Evolutionary conservation across 2,888 invertebrate species (phyloP), one percentile per base, ranked within the genome.

Genomic region (Pinctada fucata): DNA sequence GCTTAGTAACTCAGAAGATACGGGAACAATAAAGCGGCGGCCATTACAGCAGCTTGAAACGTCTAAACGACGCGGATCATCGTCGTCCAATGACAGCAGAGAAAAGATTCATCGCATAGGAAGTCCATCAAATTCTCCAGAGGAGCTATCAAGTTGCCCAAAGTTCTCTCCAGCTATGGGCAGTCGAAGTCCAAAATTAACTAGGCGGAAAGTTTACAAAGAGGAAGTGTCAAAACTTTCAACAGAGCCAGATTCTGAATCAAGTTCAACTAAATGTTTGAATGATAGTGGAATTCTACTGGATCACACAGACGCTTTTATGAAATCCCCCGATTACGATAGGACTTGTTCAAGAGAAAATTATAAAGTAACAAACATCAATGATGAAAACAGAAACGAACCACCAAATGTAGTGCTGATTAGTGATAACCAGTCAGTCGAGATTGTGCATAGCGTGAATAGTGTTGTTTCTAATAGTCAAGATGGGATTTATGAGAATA

Each of bases 11-110:
- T 89, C 89, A 0, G 90, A 90, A 75, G 90, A 91, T 79, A 90
- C 89, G 10, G 91, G 90, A 16, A 91, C 91, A 13, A 91, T 91
- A n/a, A 91, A 91, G 82, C 87, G 90, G 8, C 84, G 90, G 64
- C 89, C 89, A 72, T 48, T 68, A n/a, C 72, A 66, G 31, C 72
- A 72, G n/a, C 50, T 63, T 10, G 73, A 73, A 6, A 65, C 49
- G 58, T 13, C 69, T n/a, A 68, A 63, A 10, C 48, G 78, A 6
- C 68, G 58, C 45, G 69, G 69, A 16, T 69, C 69, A 2, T 47
- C 69, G 49, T 77, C 81, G 63, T 82, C 84, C 13, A 86, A 83
- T 69, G 66, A 72, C 13, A 65, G 77, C 45, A 83, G 75, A 52
- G 64, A 74, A 47, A 78, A 72, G 63, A 81, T 65, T 47, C 75